phyloP scores from a whole-genome alignment of 2,888 invertebrate species.

The Teleiodes luculella region DNA sequence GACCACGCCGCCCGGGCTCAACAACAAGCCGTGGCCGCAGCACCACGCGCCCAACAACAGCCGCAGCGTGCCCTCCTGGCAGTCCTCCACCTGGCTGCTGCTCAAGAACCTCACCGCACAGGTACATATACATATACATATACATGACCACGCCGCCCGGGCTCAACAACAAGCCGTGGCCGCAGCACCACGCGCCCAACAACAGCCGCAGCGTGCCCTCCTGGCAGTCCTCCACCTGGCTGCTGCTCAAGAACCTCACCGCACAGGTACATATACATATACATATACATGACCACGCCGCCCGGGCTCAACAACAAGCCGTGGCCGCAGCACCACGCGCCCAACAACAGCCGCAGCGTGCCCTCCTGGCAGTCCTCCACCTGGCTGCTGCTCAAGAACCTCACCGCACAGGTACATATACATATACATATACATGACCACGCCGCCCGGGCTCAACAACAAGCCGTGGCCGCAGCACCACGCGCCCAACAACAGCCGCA shows the following conservation, averaged over 20 bases:
- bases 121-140: slow-evolving; percentile 65
- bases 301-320: too few relatives aligned
- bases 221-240: slow-evolving; percentile 87
- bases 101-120: slow-evolving; percentile 93
- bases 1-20: too few relatives aligned
- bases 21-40: slow-evolving; percentile 69
- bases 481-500: slow-evolving; percentile 49
- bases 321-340: too few relatives aligned
- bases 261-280: too few relatives aligned
- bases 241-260: slow-evolving; percentile 94
- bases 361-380: slow-evolving; percentile 82
- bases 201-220: slow-evolving; percentile 56
- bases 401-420: too few relatives aligned
- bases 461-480: too few relatives aligned
- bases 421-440: too few relatives aligned
- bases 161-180: too few relatives aligned
- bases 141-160: too few relatives aligned
- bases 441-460: too few relatives aligned
- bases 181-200: too few relatives aligned
- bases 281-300: too few relatives aligned
- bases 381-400: slow-evolving; percentile 92
- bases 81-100: slow-evolving; percentile 88
- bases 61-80: slow-evolving; percentile 72
- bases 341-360: slow-evolving; percentile 51
- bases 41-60: slow-evolving; percentile 47